Percentiles rank a stretch among this genome's conserved stretches.
Evolutionary conservation across 2,888 invertebrate species (phyloP).

Genomic region (Imbricaverruca yamaguchii): DNA sequence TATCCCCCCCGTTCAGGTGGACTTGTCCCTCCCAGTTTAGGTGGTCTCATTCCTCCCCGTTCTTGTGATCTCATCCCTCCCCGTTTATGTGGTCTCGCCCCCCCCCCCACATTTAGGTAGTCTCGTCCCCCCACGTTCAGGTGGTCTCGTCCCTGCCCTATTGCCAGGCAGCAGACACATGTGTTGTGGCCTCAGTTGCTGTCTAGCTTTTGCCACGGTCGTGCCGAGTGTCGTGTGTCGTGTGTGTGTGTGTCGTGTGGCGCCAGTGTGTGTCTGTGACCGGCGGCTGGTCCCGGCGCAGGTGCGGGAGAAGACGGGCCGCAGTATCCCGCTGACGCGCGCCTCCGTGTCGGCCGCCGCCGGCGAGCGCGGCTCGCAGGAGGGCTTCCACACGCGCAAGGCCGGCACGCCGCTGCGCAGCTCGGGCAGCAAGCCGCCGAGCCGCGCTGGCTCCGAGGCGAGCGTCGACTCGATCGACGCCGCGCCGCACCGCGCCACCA

Average conservation of each 20-base stretch:
- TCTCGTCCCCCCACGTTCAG: too few species aligned
- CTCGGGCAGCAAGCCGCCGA: constrained; percentile 79
- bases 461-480: constrained; percentile 57
- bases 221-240: not conserved
- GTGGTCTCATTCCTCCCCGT: too few species aligned
- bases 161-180: too few species aligned
- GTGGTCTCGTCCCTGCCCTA: too few species aligned
- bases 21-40: too few species aligned
- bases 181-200: too few species aligned
- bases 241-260: not conserved
- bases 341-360: constrained; percentile 76
- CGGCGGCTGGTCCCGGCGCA: constrained; percentile 40
- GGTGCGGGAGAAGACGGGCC: constrained; percentile 85
- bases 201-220: not conserved
- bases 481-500: not conserved
- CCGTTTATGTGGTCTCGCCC: too few species aligned
- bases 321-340: constrained; percentile 74
- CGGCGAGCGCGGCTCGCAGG: constrained; percentile 55
- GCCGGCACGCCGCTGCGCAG: constrained; percentile 50
- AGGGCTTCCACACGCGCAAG: constrained; percentile 4
- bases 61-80: too few species aligned
- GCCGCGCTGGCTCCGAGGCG: constrained; percentile 84
- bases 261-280: not conserved
- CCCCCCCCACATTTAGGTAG: too few species aligned
- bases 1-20: too few species aligned